Evolutionary conservation across 2,113 vertebrate genomes (phyloP).

Genomic region (Amblyornis subalaris): DNA sequence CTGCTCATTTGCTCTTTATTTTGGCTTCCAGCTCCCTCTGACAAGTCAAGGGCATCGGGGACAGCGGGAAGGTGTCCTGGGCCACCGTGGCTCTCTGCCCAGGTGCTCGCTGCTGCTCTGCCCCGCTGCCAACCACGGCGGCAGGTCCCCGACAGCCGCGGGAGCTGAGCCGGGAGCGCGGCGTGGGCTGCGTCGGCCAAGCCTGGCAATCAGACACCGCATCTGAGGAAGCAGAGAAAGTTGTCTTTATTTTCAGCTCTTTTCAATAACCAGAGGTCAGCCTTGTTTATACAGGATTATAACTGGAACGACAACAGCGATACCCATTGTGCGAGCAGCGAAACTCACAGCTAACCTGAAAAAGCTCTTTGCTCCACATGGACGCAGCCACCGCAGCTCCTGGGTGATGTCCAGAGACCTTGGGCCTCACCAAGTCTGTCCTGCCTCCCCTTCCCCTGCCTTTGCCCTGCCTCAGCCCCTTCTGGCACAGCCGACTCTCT

Average conservation of each 20-base stretch:
- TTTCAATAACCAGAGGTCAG: slow-evolving; percentile 17
- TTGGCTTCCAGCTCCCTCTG: background rate
- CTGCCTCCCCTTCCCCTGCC: background rate
- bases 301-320: background rate
- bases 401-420: background rate
- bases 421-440: background rate
- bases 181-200: rapidly evolving
- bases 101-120: background rate
- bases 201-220: background rate
- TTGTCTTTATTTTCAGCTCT: slow-evolving; percentile 9
- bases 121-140: rapidly evolving
- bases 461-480: background rate
- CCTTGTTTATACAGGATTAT: background rate
- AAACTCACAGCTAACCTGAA: background rate
- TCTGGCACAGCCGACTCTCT: background rate
- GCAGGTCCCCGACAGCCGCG: rapidly evolving
- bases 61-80: background rate
- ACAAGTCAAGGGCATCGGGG: background rate
- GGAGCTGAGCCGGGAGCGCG: rapidly evolving
- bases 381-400: background rate
- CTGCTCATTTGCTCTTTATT: background rate
- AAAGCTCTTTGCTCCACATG: background rate
- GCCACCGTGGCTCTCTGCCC: background rate
- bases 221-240: background rate
- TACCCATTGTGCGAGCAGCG: background rate